Base-by-base conservation (phyloP, 2,888 invertebrate species). In the Microdon myrmicae region DNA sequence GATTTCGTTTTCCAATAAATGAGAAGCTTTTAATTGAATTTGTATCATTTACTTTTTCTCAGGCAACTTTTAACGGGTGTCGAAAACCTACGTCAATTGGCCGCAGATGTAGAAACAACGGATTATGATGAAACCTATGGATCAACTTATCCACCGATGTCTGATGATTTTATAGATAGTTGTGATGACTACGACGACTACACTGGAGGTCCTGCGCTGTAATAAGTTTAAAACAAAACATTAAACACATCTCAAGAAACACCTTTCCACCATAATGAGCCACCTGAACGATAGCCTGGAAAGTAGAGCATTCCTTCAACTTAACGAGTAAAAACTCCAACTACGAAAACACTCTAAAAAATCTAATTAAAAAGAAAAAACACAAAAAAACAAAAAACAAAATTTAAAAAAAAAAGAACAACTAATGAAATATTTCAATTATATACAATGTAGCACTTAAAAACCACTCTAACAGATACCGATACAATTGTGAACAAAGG, bases 21-120 rank as follows among this genome's bases (percentile, higher is more conserved):
- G 7, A 28, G 29, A 28, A n/a, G 10, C 29, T 28, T n/a, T n/a
- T 48, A 6, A 6, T 31, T 13, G 8, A 26, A 22, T 28, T 28
- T 34, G 8, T 38, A n/a, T n/a, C 10, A 3, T 6, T 34, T 29
- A 4, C 29, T 39, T 56, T 9, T 34, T 69, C 43, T n/a, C 70
- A 87, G 87, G 72, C 87, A 87, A 82, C 75, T 88, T 64, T 79
- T 88, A 71, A 82, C 82, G 56, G 88, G 88, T 32, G 87, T 88
- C 41, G 86, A 86, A 70, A 87, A 87, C 76, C 79, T 88, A 55
- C 81, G 87, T 70, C 81, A 85, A 71, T 82, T 88, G 76, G 87
- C 88, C 12, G 82, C 85, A 25, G 81, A 84, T 23, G 77, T 88
- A 68, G 87, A 88, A 71, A 85, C 83, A 70, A 77, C 83, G 73